Evolutionary conservation across 2,797 vertebrate species (phyloP).

Genomic region (Glyptemys insculpta): DNA sequence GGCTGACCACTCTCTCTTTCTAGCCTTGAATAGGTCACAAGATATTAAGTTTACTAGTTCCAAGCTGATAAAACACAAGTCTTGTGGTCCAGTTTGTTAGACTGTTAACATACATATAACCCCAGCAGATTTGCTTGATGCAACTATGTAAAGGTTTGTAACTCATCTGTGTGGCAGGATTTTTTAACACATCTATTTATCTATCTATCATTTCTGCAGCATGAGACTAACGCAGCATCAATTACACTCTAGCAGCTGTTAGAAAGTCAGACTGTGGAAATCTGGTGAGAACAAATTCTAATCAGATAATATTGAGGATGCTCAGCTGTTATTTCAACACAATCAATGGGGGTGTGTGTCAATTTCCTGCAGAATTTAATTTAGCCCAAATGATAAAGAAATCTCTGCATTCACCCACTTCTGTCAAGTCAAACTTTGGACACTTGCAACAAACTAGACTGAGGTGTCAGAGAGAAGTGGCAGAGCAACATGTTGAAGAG

Average conservation of each 20-base stretch:
- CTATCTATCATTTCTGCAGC: background rate
- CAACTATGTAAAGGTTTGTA: background rate
- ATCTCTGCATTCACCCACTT: slow-evolving; percentile 56
- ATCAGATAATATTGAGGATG: slow-evolving; percentile 55
- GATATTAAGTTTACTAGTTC: slow-evolving; percentile 68
- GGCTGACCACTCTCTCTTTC: slow-evolving; percentile 58
- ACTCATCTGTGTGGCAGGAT: slow-evolving; percentile 8
- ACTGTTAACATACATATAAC: background rate
- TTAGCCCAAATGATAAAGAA: slow-evolving; percentile 68
- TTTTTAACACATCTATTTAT: background rate
- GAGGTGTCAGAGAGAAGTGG: slow-evolving; percentile 12
- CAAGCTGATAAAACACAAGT: background rate
- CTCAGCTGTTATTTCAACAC: slow-evolving; percentile 59
- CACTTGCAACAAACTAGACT: slow-evolving; percentile 58
- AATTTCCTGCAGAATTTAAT: slow-evolving; percentile 72
- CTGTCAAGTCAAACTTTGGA: slow-evolving; percentile 64
- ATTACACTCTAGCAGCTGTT: slow-evolving; percentile 76
- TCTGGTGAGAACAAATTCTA: slow-evolving; percentile 66
- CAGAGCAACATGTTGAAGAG: slow-evolving; percentile 23
- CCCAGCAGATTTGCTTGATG: slow-evolving; percentile 19
- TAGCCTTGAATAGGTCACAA: slow-evolving; percentile 56
- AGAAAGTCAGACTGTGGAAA: slow-evolving; percentile 71
- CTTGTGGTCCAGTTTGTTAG: slow-evolving; percentile 17
- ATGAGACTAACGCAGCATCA: slow-evolving; percentile 54
- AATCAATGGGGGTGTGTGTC: slow-evolving; percentile 45